Base-by-base conservation (phyloP, 2,113 vertebrate species). In the Chaenocephalus aceratus region DNA sequence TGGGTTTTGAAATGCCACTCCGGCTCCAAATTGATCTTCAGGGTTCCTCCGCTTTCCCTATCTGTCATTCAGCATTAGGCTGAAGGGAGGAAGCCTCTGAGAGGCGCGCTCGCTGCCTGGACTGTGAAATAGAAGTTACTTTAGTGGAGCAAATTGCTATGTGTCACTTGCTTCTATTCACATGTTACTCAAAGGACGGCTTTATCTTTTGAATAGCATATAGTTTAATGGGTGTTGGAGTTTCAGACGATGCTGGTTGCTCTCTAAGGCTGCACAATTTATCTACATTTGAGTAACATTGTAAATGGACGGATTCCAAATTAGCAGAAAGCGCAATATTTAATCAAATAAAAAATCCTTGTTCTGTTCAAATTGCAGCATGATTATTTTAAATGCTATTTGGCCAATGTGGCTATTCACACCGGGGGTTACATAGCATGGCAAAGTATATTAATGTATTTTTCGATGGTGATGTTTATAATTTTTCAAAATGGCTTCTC, bases 21-120 rank as follows among this genome's bases (percentile, higher is more conserved):
- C 75, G 78, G 68, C 82, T 91, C 77, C 75, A 91, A 93, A 92
- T 91, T 87, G 90, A 90, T 92, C 87, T 88, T 91, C 83, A 79
- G 86, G 79, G 80, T 82, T 88, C 59, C 80, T 87, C 76, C 7
- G 62, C 89, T 85, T 88, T 90, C 72, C 74, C 74, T 77, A 68
- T 82, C 79, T 92, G 88, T 89, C 88, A 89, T 90, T 93, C 80
- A 88, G 79, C 80, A 89, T 92, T 92, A 90, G 72, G 54, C 65
- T 84, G 63, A 76, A 73, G 66, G 77, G 46, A 83, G 46, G 44
- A 77, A 79, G 59, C 18, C 18, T 61, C 72, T 63, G 52, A 57
- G 61, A 72, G 52, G 73, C 5, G 51, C 1, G 10, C 73, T 76
- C n/a, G 8, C 70, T 14, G 72, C 69, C 46, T 75, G 54, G 73